These are phyloP conservation scores for Cataglyphis livida DNA, from an alignment of 2,888 invertebrate genomes.

Conservation along the genomic window DNA sequence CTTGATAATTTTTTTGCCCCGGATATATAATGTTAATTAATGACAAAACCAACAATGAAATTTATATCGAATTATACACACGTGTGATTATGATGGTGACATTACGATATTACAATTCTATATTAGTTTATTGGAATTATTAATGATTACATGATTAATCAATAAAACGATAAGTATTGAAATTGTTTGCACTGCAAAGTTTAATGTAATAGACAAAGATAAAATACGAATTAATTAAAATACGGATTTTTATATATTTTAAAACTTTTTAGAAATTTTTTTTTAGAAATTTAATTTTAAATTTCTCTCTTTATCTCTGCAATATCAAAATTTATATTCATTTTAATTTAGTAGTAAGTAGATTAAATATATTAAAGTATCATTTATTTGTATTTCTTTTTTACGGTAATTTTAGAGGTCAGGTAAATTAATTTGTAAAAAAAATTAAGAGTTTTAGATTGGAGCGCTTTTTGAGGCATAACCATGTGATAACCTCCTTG, in stretches of 20 bases:
- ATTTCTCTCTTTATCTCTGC: not conserved
- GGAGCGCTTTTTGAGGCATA: not conserved
- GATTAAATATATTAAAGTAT: not conserved
- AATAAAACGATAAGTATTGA: not conserved
- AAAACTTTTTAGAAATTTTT: not conserved
- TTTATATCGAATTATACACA: slow-evolving; percentile 2
- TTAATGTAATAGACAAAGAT: not conserved
- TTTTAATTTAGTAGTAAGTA: not conserved
- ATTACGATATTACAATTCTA: not conserved
- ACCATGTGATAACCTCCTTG: not conserved
- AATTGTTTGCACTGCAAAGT: not conserved
- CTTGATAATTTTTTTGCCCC: slow-evolving; percentile 5
- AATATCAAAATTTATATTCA: not conserved
- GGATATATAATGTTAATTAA: slow-evolving; percentile 4
- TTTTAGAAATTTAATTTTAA: not conserved
- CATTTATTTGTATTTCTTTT: not conserved
- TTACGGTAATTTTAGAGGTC: not conserved
- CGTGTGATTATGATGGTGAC: not conserved
- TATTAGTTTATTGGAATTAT: slow-evolving; percentile 1
- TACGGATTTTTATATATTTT: not conserved
- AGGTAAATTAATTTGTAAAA: slow-evolving; percentile 4
- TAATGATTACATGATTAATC: not conserved
- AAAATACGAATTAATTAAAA: slow-evolving; percentile 1
- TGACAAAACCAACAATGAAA: not conserved
- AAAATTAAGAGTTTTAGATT: not conserved